phyloP scores from a whole-genome alignment of 1,140 invertebrate species.

The Hylyphantes graminicola region DNA sequence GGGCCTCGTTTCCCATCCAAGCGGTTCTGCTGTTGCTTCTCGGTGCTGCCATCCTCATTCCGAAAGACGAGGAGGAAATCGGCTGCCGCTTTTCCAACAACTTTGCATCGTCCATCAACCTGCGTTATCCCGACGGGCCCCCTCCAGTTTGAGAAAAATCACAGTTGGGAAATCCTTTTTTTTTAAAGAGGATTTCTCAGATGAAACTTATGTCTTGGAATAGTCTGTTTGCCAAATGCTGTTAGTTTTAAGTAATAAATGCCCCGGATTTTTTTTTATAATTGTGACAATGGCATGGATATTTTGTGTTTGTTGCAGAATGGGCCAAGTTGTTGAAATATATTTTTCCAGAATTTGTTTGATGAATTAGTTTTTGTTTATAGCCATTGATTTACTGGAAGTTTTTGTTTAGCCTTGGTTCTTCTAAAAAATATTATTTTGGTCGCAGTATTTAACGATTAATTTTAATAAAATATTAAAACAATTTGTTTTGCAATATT shows the following conservation, averaged over 20 bases:
- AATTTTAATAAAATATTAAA: no score
- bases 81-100: conserved; percentile 85
- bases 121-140: conserved; percentile 88
- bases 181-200: background rate
- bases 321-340: no score
- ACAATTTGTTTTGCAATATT: no score
- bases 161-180: background rate
- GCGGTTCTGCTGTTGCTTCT: conserved; percentile 85
- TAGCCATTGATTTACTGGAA: no score
- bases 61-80: conserved; percentile 87
- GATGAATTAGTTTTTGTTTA: no score
- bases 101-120: conserved; percentile 79
- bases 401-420: no score
- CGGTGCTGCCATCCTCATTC: conserved; percentile 87
- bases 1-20: conserved; percentile 87
- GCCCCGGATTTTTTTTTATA: no score
- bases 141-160: conserved; percentile 78
- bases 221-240: background rate
- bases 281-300: no score
- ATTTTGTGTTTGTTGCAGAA: no score
- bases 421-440: no score
- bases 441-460: no score
- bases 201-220: background rate
- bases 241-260: background rate
- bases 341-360: no score